A percentile compares a stretch with the other conserved stretches of the same genome.
These are phyloP conservation scores for Holothuria glaberrima DNA, from an alignment of 35 echinoderm and acorn worm species.

Conservation along the genomic window DNA sequence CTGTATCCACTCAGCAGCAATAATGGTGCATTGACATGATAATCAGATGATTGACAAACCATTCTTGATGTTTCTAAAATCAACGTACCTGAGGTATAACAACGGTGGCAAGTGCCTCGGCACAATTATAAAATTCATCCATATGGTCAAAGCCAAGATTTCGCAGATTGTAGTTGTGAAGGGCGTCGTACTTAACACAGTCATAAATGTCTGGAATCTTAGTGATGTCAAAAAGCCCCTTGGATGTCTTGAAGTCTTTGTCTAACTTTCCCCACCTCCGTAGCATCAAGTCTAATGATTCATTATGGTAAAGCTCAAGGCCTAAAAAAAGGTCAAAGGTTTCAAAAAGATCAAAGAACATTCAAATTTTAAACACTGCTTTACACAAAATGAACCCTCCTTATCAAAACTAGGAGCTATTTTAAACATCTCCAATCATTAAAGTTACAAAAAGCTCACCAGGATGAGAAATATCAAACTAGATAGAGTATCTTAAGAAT, in stretches of 20 bases:
- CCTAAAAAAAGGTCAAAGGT: conserved; percentile 15
- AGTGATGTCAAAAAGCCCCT: conserved; percentile 92
- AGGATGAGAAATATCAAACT: too few species aligned
- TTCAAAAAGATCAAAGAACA: too few species aligned
- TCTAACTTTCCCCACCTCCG: conserved; percentile 93
- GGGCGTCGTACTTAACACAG: conserved; percentile 95
- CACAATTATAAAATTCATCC: conserved; percentile 80
- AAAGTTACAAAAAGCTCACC: too few species aligned
- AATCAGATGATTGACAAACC: too few species aligned
- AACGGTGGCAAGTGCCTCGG: conserved; percentile 88
- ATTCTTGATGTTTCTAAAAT: too few species aligned
- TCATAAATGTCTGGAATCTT: conserved; percentile 99
- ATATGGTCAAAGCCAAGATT: conserved; percentile 76
- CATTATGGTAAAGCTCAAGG: conserved; percentile 85
- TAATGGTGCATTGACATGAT: too few species aligned
- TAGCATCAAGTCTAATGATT: conserved; percentile 93
- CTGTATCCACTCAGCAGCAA: too few species aligned
- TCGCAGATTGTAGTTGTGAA: conserved; percentile 78
- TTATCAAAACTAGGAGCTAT: too few species aligned
- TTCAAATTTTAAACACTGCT: too few species aligned
- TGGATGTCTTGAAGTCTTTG: conserved; percentile 94
- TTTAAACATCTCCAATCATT: too few species aligned
- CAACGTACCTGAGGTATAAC: conserved; percentile 90
- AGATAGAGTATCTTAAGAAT: too few species aligned
- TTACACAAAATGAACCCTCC: too few species aligned